Evolutionary conservation across 2,797 vertebrate species (phyloP).

Genomic region (Phaenicophaeus curvirostris): DNA sequence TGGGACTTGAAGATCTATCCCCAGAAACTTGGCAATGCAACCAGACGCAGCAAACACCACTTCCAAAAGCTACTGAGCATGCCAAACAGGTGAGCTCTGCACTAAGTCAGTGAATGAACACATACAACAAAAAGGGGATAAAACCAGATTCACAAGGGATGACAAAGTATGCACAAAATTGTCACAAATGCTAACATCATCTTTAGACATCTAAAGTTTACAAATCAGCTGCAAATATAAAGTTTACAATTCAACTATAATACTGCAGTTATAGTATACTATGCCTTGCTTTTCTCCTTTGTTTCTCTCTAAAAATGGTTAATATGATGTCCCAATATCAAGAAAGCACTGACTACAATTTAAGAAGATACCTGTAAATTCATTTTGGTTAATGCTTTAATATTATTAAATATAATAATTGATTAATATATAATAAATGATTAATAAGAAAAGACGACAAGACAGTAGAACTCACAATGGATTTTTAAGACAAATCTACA

Average conservation of each 20-base stretch:
- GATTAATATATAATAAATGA: neutral
- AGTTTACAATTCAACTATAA: neutral
- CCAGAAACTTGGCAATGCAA: neutral
- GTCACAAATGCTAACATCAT: neutral
- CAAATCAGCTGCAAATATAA: neutral
- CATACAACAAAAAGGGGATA: neutral
- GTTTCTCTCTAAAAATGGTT: neutral
- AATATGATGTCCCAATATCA: neutral
- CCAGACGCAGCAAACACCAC: neutral
- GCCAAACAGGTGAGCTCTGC: neutral
- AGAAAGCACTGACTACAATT: neutral
- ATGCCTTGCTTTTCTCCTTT: neutral
- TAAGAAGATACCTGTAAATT: neutral
- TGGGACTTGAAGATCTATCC: neutral
- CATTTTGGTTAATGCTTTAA: neutral
- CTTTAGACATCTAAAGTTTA: neutral
- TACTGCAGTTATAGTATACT: neutral
- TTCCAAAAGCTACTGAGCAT: neutral
- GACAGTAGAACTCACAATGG: neutral
- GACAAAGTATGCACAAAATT: neutral
- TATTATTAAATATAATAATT: neutral
- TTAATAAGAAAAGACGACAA: neutral
- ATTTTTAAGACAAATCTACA: neutral
- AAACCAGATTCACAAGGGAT: neutral
- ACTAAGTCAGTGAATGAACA: neutral